A percentile compares a stretch with the other conserved stretches of the same genome.
These are phyloP conservation scores for Linurgus olivaceus DNA, from an alignment of 2,797 vertebrate species.

Conservation along the genomic window DNA sequence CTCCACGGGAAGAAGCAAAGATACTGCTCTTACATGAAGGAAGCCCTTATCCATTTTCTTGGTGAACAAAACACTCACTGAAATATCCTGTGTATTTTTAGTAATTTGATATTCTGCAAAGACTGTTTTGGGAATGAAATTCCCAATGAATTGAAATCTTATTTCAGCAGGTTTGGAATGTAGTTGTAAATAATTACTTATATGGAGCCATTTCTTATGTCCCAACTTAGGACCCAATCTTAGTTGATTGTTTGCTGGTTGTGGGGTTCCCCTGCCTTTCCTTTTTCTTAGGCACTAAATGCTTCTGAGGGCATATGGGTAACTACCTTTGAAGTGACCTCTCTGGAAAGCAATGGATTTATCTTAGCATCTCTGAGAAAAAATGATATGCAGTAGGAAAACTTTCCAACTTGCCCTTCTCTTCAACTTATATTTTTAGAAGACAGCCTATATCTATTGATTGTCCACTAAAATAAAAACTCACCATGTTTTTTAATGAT, in stretches of 20 bases:
- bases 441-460: not conserved
- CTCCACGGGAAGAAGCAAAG: not conserved
- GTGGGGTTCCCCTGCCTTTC: accelerated
- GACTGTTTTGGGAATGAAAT: not conserved
- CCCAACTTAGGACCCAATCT: not conserved
- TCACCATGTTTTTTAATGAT: not conserved
- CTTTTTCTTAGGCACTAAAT: not conserved
- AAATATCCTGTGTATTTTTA: not conserved
- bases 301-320: not conserved
- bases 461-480: not conserved
- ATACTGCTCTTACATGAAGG: not conserved
- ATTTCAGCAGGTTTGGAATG: not conserved
- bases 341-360: not conserved
- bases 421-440: not conserved
- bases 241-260: not conserved
- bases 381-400: not conserved
- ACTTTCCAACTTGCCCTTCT: not conserved
- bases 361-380: not conserved
- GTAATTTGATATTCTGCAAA: not conserved
- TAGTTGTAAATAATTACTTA: not conserved
- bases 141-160: not conserved
- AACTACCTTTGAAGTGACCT: not conserved
- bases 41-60: not conserved
- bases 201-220: not conserved
- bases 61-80: not conserved